A percentile compares a stretch with the other conserved stretches of the same genome.
These are phyloP conservation scores for Plutomurus gul DNA, from an alignment of 1,140 invertebrate genomes.

Conservation along the genomic window DNA sequence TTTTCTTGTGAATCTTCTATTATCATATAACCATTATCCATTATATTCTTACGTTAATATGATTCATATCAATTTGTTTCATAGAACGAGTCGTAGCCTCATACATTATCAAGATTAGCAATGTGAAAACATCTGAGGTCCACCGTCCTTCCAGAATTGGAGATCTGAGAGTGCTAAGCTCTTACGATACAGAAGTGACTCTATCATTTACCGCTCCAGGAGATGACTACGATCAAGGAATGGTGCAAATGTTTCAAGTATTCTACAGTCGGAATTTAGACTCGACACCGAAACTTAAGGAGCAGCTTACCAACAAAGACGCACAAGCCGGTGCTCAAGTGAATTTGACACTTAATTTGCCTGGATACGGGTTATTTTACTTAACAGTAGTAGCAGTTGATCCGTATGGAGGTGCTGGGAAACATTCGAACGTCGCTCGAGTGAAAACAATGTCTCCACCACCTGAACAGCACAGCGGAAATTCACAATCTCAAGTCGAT, in stretches of 20 bases:
- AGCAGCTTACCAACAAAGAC: slow-evolving; percentile 13
- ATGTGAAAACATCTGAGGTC: slow-evolving; percentile 26
- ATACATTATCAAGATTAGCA: slow-evolving; percentile 50
- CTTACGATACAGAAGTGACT: slow-evolving; percentile 31
- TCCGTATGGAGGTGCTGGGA: slow-evolving; percentile 13
- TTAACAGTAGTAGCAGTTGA: slow-evolving; percentile 42
- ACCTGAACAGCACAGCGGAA: slow-evolving; percentile 22
- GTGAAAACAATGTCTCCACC: slow-evolving; percentile 30
- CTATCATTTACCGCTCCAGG: slow-evolving; percentile 50
- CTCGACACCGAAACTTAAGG: not conserved
- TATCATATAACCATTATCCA: no score
- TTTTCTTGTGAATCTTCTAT: no score
- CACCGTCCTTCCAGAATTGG: slow-evolving; percentile 51
- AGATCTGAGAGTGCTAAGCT: slow-evolving; percentile 41
- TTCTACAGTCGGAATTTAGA: slow-evolving; percentile 34
- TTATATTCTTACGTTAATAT: no score
- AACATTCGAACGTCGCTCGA: slow-evolving; percentile 40
- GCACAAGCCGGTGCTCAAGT: slow-evolving; percentile 26
- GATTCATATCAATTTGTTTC: no score
- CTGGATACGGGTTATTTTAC: slow-evolving; percentile 38
- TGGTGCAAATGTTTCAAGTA: slow-evolving; percentile 39
- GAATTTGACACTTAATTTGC: slow-evolving; percentile 39
- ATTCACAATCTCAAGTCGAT: slow-evolving; percentile 31
- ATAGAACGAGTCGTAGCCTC: slow-evolving; percentile 48
- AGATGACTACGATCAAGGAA: slow-evolving; percentile 51